Evolutionary conservation across 92 coral and sea anemone genomes (phyloP).

Genomic region (Montipora capitata): DNA sequence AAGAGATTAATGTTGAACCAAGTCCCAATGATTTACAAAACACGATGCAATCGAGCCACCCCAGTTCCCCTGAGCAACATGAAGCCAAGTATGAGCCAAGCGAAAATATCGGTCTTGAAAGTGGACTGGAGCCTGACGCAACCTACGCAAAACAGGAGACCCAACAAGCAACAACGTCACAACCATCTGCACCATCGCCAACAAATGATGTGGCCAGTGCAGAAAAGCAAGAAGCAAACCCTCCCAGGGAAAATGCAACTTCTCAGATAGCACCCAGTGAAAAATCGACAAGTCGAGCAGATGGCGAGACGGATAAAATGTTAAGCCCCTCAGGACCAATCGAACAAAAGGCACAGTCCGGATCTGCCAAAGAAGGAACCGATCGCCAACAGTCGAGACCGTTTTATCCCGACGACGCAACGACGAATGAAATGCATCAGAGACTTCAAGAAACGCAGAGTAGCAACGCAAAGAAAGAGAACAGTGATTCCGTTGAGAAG

Average conservation of each 20-base stretch:
- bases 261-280: constrained; percentile 4
- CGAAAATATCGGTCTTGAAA: constrained; percentile 7
- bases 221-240: neutral
- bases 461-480: constrained; percentile 15
- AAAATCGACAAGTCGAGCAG: neutral
- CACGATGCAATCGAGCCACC: neutral
- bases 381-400: neutral
- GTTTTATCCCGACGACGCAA: constrained; percentile 7
- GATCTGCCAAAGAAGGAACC: neutral
- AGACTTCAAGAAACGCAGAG: neutral
- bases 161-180: neutral
- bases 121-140: constrained; percentile 21
- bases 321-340: constrained; percentile 5
- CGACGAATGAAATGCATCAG: neutral
- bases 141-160: neutral
- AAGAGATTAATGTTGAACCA: constrained; percentile 24
- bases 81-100: constrained; percentile 7
- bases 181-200: neutral
- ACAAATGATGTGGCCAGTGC: neutral
- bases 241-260: neutral
- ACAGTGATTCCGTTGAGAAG: constrained; percentile 2
- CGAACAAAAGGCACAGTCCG: neutral
- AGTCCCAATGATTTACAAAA: neutral
- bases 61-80: constrained; percentile 13
- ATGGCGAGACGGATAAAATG: neutral